Percentiles rank a stretch among this genome's conserved stretches.
Evolutionary conservation across 2,113 vertebrate genomes (phyloP).

Genomic region (Zingel zingel): DNA sequence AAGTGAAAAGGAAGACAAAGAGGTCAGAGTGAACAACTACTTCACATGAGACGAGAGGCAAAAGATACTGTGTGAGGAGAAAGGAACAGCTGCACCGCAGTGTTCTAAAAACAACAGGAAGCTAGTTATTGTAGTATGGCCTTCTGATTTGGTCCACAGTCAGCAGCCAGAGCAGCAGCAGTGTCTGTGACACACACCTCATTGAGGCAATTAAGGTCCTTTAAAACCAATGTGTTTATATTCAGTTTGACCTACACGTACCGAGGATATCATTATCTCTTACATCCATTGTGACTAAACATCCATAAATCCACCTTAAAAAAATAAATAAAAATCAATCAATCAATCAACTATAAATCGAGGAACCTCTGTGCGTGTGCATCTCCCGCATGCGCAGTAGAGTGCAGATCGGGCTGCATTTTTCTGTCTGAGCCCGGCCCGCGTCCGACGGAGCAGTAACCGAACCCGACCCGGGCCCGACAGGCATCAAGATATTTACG

Average conservation of each 20-base stretch:
- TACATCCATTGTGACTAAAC: neutral
- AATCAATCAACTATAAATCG: no score
- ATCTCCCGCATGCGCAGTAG: no score
- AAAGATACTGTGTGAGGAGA: neutral
- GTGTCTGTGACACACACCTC: neutral
- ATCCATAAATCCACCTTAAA: neutral
- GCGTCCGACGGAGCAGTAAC: no score
- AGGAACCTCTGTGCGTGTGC: no score
- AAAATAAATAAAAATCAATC: no score
- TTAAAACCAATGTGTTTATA: neutral
- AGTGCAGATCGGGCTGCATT: no score
- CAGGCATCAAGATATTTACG: no score
- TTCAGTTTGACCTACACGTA: neutral
- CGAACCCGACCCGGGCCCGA: no score
- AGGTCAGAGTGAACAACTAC: neutral
- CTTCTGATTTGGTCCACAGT: neutral
- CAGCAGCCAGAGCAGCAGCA: neutral
- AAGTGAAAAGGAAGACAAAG: slow-evolving; percentile 7
- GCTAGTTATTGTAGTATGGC: neutral
- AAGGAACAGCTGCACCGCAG: neutral
- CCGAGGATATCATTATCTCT: neutral
- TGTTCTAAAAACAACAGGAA: neutral
- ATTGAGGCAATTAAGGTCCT: neutral
- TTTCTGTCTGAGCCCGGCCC: no score
- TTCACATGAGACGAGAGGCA: neutral